Evolutionary conservation across 2,888 invertebrate genomes (phyloP).

Genomic region (Ophion ellenae): DNA sequence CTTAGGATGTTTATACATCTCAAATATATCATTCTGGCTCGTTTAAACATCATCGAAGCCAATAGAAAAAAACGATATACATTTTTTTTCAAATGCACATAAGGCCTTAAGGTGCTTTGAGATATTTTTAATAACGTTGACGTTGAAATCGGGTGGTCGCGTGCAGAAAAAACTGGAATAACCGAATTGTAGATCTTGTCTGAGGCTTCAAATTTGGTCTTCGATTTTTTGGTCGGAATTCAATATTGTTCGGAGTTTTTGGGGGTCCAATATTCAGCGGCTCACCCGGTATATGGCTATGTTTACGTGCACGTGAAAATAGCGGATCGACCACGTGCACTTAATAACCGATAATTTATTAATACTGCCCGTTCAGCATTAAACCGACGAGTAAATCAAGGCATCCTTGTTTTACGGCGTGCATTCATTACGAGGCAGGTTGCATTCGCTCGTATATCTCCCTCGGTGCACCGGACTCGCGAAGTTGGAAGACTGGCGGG

Average conservation of each 20-base stretch:
- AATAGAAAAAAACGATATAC: no score
- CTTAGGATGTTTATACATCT: no score
- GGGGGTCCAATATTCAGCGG: background rate
- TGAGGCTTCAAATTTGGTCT: background rate
- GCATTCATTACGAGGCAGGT: constrained; percentile 82
- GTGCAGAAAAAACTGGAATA: background rate
- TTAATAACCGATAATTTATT: constrained; percentile 83
- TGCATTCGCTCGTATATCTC: constrained; percentile 83
- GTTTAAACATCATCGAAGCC: no score
- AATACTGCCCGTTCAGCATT: constrained; percentile 78
- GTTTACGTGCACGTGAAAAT: constrained; percentile 20
- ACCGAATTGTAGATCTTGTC: no score
- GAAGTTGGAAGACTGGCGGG: constrained; percentile 3
- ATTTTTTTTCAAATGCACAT: no score
- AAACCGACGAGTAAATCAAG: constrained; percentile 82
- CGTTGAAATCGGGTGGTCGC: no score
- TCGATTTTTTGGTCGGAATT: no score
- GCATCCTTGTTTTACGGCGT: constrained; percentile 82
- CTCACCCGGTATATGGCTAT: background rate
- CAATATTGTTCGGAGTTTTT: background rate
- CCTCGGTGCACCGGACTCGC: constrained; percentile 58
- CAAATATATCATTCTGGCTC: no score
- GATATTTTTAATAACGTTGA: no score
- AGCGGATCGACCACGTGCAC: constrained; percentile 69
- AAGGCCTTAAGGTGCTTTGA: no score